Percentiles rank a stretch among this genome's conserved stretches.
These are phyloP conservation scores for Scaptomyza hsui DNA, from an alignment of 1,140 invertebrate genomes.

Conservation along the genomic window DNA sequence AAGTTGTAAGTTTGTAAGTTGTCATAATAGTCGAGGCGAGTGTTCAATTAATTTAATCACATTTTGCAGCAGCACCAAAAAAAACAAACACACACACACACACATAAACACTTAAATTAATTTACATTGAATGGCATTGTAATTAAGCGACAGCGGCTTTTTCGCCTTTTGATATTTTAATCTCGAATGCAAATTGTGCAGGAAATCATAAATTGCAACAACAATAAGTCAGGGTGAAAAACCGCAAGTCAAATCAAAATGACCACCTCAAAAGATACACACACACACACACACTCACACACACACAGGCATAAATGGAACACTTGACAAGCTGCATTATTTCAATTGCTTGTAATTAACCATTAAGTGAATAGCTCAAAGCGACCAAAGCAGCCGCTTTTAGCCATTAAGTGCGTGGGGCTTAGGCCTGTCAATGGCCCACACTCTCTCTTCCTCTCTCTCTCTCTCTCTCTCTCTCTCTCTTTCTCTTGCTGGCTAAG, in stretches of 20 bases:
- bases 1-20: slow-evolving; percentile 4
- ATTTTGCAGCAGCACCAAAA: slow-evolving; percentile 55
- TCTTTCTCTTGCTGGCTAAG: background rate
- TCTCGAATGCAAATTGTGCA: slow-evolving; percentile 67
- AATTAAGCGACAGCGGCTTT: slow-evolving; percentile 54
- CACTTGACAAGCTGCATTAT: slow-evolving; percentile 39
- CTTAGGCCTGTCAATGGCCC: slow-evolving; percentile 34
- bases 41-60: slow-evolving; percentile 71
- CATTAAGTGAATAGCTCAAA: slow-evolving; percentile 27
- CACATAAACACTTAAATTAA: slow-evolving; percentile 63
- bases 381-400: slow-evolving; percentile 6
- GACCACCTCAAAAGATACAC: slow-evolving; percentile 24
- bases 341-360: slow-evolving; percentile 48
- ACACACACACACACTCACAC: background rate
- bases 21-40: slow-evolving; percentile 23
- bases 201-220: slow-evolving; percentile 75
- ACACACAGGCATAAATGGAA: slow-evolving; percentile 18
- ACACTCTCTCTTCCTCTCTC: too few species aligned
- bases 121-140: slow-evolving; percentile 64
- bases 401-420: slow-evolving; percentile 16
- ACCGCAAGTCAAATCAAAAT: slow-evolving; percentile 45
- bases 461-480: too few species aligned
- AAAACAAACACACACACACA: too few species aligned
- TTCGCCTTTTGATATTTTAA: slow-evolving; percentile 64
- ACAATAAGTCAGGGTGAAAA: slow-evolving; percentile 48